Percentiles rank a stretch among this genome's conserved stretches.
phyloP scores from a whole-genome alignment of 2,888 invertebrate species.

The Encarsia formosa region DNA sequence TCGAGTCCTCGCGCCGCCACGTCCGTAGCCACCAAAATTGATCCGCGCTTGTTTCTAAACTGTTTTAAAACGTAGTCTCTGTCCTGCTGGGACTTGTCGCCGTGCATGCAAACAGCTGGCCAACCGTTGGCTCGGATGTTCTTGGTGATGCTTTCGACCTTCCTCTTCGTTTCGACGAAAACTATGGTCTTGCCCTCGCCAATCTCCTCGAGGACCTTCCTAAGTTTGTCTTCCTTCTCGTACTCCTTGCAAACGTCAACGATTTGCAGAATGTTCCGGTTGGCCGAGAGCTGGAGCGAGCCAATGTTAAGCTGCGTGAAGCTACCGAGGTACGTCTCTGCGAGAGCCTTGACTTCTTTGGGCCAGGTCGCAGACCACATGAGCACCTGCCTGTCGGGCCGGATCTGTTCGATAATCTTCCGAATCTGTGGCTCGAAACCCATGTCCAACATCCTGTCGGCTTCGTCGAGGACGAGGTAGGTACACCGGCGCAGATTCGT shows the following conservation, averaged over 20 bases:
- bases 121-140: slow-evolving; percentile 76
- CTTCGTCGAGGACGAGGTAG: slow-evolving; percentile 86
- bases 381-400: slow-evolving; percentile 90
- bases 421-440: slow-evolving; percentile 96
- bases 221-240: slow-evolving; percentile 69
- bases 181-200: slow-evolving; percentile 88
- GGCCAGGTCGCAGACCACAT: slow-evolving; percentile 99
- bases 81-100: slow-evolving; percentile 93
- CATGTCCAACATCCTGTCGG: slow-evolving; percentile 96
- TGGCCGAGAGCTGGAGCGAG: slow-evolving; percentile 80
- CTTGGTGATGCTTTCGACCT: slow-evolving; percentile 82
- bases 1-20: slow-evolving; percentile 96
- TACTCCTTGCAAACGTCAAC: slow-evolving; percentile 86
- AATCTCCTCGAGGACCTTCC: slow-evolving; percentile 16
- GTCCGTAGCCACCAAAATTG: slow-evolving; percentile 93
- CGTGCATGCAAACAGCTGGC: slow-evolving; percentile 86
- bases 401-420: slow-evolving; percentile 87
- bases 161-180: slow-evolving; percentile 94
- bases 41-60: slow-evolving; percentile 81
- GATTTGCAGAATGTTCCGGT: slow-evolving; percentile 95
- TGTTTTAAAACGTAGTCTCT: slow-evolving; percentile 81
- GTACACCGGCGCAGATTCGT: slow-evolving; percentile 83
- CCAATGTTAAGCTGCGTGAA: slow-evolving; percentile 92
- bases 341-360: slow-evolving; percentile 86
- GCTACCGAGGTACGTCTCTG: slow-evolving; percentile 86